These are phyloP conservation scores for Seriola rivoliana DNA, from an alignment of 2,113 vertebrate species.

Conservation along the genomic window DNA sequence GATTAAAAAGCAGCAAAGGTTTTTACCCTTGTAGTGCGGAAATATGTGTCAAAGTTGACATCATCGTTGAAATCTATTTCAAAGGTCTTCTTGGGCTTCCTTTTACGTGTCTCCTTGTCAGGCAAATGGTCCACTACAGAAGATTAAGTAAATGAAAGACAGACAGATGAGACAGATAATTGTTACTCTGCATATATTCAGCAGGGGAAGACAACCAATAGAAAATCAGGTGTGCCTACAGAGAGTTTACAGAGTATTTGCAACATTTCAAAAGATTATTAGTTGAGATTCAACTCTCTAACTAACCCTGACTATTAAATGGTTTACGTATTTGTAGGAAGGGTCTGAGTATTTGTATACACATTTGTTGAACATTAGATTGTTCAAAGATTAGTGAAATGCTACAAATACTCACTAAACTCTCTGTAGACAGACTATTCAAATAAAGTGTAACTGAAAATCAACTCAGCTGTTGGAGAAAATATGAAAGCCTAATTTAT, in stretches of 20 bases:
- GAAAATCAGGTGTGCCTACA: no score
- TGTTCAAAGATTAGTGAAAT: no score
- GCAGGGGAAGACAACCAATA: neutral
- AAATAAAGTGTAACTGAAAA: neutral
- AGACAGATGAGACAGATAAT: neutral
- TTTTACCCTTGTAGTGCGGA: conserved; percentile 89
- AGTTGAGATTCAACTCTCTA: no score
- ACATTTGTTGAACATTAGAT: no score
- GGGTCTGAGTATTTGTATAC: no score
- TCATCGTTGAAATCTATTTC: conserved; percentile 90
- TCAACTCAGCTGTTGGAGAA: neutral
- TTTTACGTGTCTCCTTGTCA: conserved; percentile 85
- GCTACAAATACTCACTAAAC: no score
- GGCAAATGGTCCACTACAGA: conserved; percentile 83
- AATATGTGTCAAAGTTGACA: conserved; percentile 87
- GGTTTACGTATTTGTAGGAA: no score
- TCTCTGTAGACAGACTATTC: no score
- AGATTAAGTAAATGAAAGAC: conserved; percentile 6
- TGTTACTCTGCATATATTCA: neutral
- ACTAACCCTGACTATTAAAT: no score
- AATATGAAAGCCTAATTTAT: neutral
- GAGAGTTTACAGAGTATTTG: no score
- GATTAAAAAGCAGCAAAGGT: neutral
- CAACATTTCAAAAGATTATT: no score
- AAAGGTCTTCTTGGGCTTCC: conserved; percentile 85